Evolutionary conservation across 2,113 vertebrate genomes (phyloP), one percentile per base, ranked within the genome.

Genomic region (Nothoprocta pentlandii): DNA sequence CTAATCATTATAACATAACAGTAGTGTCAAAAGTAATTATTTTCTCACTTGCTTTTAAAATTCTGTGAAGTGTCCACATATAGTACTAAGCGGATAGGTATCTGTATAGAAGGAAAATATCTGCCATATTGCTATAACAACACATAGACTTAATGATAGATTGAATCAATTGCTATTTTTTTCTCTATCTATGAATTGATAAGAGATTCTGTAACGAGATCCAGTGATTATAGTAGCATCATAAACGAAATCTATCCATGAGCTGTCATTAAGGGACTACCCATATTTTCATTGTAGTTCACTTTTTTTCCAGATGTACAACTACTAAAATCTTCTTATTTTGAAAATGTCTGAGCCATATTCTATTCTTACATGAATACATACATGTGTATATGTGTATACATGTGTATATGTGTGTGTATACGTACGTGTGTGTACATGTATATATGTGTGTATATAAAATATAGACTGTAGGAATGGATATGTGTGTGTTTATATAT

Each of bases 121-220:
- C 70, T 91, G 63, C 26, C 71, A 30, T 87, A 80, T 71, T 69
- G 46, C 23, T 85, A 36, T 23, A 82, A 25, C 30, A 93, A 63
- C 44, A 69, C 4, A 82, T 25, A 59, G 80, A 23, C 15, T 84
- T 91, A 89, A 91, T 69, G 49, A 95, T 87, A 94, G 94, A 79
- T 36, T 53, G 3, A 91, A 89, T 73, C 53, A 66, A 89, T 89
- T 90, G 41, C 8, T n/a, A 58, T 53, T 87, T 87, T 77, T 77
- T 82, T 66, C 66, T 44, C n/a, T 73, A 46, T 79, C 84, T 90
- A 68, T 93, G 85, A 87, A 81, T 87, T 56, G 36, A 81, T 85
- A 49, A 5, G 10, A 89, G 8, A 94, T 10, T 64, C 39, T 73
- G 32, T 80, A 80, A 90, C 87, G 78, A 91, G 58, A 73, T 69